Percentiles rank a stretch among this genome's conserved stretches.
Conservation (phyloP, 2,888 invertebrate species). For the Helicoverpa assulta region DNA sequence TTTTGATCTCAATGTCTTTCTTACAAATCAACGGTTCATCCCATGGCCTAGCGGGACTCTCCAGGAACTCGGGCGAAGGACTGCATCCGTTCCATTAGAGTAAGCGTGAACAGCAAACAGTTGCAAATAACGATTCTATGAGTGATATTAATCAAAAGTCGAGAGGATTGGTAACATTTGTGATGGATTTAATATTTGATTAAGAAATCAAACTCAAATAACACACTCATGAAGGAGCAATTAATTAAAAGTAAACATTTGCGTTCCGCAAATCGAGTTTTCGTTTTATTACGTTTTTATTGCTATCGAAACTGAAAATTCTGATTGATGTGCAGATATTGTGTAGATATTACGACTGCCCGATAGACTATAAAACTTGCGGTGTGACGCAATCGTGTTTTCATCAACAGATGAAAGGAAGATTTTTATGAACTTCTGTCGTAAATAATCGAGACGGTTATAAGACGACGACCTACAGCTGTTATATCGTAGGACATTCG, state of each 20-base stretch:
- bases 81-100: slow-evolving; percentile 69
- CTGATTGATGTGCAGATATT: slow-evolving; percentile 31
- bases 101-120: slow-evolving; percentile 63
- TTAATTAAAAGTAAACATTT: slow-evolving; percentile 27
- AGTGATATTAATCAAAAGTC: neutral
- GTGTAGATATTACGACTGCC: slow-evolving; percentile 12
- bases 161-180: neutral
- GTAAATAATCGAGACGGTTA: neutral
- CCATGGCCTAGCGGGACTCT: slow-evolving; percentile 90
- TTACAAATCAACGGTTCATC: slow-evolving; percentile 88
- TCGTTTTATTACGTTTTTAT: slow-evolving; percentile 28
- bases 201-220: slow-evolving; percentile 13
- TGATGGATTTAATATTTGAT: slow-evolving; percentile 7
- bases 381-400: slow-evolving; percentile 25
- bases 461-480: neutral
- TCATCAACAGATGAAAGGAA: neutral
- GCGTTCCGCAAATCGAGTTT: neutral
- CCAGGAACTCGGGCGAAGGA: slow-evolving; percentile 89
- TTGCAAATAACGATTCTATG: slow-evolving; percentile 5
- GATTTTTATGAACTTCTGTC: neutral
- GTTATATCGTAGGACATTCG: neutral
- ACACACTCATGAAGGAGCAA: slow-evolving; percentile 6
- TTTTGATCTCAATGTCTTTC: slow-evolving; percentile 76
- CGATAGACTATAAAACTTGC: slow-evolving; percentile 18
- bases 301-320: slow-evolving; percentile 16